Evolutionary conservation across 1,140 invertebrate species (phyloP).

Genomic region (Aricia agestis): DNA sequence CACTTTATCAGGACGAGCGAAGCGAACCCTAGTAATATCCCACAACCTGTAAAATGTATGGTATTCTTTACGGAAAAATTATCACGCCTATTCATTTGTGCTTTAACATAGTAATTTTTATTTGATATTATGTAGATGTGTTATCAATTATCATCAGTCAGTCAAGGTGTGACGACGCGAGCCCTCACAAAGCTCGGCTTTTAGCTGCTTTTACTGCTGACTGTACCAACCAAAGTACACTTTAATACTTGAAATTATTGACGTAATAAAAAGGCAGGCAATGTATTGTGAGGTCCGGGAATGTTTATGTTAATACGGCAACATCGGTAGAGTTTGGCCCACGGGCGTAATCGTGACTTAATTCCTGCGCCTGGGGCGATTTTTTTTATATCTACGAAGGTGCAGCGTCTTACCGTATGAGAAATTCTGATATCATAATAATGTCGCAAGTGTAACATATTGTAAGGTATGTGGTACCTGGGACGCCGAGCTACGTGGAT

Average conservation of each 20-base stretch:
- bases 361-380: constrained; percentile 35
- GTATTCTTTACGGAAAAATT: too few species aligned
- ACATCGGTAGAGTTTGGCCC: constrained; percentile 46
- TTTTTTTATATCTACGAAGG: neutral
- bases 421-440: neutral
- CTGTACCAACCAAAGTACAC: constrained; percentile 31
- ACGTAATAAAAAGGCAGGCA: constrained; percentile 49
- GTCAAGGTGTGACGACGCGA: too few species aligned
- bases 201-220: neutral
- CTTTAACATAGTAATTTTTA: too few species aligned
- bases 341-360: constrained; percentile 40
- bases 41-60: too few species aligned
- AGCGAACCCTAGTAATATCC: too few species aligned
- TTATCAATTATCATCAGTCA: too few species aligned
- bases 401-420: neutral
- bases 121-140: too few species aligned
- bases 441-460: neutral
- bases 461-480: too few species aligned
- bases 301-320: constrained; percentile 66
- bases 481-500: too few species aligned
- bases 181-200: too few species aligned
- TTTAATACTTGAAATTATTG: constrained; percentile 62
- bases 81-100: too few species aligned
- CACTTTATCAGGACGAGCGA: too few species aligned
- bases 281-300: constrained; percentile 47